phyloP scores from a whole-genome alignment of 2,888 invertebrate species.

The Stenolophus ochropezus region DNA sequence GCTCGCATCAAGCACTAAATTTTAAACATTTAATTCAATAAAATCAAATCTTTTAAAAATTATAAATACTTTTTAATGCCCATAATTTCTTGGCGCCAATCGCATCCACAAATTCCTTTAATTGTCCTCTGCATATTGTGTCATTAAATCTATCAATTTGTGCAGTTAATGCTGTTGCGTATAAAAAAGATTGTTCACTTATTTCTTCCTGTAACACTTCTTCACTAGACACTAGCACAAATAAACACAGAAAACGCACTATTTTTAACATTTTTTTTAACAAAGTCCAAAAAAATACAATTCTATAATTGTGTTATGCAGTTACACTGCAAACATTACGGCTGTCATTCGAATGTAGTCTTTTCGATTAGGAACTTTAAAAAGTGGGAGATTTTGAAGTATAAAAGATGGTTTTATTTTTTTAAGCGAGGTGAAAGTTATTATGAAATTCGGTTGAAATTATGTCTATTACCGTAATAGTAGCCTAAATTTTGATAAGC shows the following conservation, averaged over 20 bases:
- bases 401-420: slow-evolving; percentile 7
- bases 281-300: background rate
- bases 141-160: background rate
- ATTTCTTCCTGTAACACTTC: slow-evolving; percentile 4
- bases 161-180: background rate
- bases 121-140: slow-evolving; percentile 16
- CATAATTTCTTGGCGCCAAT: background rate
- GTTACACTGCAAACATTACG: background rate
- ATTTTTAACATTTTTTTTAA: background rate
- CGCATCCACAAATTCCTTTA: background rate
- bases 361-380: background rate
- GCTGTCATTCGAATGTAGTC: background rate
- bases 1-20: slow-evolving; percentile 43
- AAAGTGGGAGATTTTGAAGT: slow-evolving; percentile 4
- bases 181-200: slow-evolving; percentile 23
- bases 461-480: background rate
- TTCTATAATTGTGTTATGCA: background rate
- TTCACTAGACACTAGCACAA: slow-evolving; percentile 1
- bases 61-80: slow-evolving; percentile 20
- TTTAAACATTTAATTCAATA: too few relatives aligned
- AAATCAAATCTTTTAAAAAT: background rate
- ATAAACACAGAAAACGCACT: background rate
- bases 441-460: slow-evolving; percentile 16
- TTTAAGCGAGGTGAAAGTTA: slow-evolving; percentile 5
- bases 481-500: background rate